Conservation (phyloP, 2,113 vertebrate species). For the Chrysochloris asiatica region DNA sequence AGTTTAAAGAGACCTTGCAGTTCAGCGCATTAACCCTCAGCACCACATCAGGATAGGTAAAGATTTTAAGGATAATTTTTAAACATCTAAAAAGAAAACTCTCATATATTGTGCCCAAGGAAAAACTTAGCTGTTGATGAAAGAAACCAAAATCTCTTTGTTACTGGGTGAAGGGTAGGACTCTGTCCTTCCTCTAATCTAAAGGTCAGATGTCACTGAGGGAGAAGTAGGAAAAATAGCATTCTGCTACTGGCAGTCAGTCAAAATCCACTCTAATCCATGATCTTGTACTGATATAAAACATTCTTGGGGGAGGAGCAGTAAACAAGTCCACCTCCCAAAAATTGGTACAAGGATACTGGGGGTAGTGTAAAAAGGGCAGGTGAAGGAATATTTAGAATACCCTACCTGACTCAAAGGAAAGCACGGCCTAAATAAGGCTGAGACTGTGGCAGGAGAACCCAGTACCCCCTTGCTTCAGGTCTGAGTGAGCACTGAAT, state of each 20-base stretch:
- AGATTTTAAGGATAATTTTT: conserved; percentile 1
- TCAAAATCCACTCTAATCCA: background rate
- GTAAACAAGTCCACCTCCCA: background rate
- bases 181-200: background rate
- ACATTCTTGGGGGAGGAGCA: background rate
- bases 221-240: background rate
- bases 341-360: background rate
- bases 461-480: background rate
- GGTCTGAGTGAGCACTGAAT: background rate
- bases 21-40: too few species aligned
- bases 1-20: too few species aligned
- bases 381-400: background rate
- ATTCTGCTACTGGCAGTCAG: background rate
- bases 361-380: background rate
- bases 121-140: background rate
- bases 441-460: background rate
- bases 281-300: background rate
- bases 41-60: background rate
- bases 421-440: background rate
- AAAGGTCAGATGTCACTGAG: background rate
- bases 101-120: background rate
- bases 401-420: background rate
- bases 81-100: background rate
- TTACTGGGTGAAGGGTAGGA: background rate
- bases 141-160: background rate